These are phyloP conservation scores for Stichopus chloronotus DNA, from an alignment of 35 echinoderm and acorn worm genomes.

Conservation along the genomic window DNA sequence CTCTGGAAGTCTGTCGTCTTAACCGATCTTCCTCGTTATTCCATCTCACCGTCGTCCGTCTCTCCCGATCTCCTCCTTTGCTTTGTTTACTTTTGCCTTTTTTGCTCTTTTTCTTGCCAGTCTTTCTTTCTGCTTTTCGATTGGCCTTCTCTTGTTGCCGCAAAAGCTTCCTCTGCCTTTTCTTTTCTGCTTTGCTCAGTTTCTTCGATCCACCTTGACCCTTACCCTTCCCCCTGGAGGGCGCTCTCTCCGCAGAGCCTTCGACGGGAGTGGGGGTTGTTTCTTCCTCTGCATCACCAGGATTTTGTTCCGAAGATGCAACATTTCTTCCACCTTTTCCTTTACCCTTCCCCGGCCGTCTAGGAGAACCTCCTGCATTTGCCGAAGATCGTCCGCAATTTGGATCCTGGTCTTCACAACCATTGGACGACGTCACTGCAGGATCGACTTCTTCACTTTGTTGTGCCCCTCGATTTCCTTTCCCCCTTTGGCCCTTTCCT, in stretches of 20 bases:
- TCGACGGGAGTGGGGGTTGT: background rate
- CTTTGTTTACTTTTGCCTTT: background rate
- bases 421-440: background rate
- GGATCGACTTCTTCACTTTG: background rate
- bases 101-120: background rate
- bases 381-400: background rate
- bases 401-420: background rate
- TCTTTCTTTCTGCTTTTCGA: constrained; percentile 11
- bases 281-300: background rate
- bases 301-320: background rate
- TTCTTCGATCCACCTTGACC: background rate
- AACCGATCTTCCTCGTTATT: background rate
- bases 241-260: background rate
- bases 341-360: background rate
- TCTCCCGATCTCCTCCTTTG: constrained; percentile 9
- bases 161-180: constrained; percentile 14
- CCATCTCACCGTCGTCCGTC: constrained; percentile 33
- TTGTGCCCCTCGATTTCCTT: background rate
- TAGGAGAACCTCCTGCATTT: background rate
- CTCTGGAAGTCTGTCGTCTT: constrained; percentile 8
- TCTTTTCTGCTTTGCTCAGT: constrained; percentile 16
- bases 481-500: background rate
- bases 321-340: constrained; percentile 1
- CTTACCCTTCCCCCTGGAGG: background rate
- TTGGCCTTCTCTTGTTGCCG: constrained; percentile 24